Conservation (phyloP, 1,140 invertebrate species). For the Phortica variegata region DNA sequence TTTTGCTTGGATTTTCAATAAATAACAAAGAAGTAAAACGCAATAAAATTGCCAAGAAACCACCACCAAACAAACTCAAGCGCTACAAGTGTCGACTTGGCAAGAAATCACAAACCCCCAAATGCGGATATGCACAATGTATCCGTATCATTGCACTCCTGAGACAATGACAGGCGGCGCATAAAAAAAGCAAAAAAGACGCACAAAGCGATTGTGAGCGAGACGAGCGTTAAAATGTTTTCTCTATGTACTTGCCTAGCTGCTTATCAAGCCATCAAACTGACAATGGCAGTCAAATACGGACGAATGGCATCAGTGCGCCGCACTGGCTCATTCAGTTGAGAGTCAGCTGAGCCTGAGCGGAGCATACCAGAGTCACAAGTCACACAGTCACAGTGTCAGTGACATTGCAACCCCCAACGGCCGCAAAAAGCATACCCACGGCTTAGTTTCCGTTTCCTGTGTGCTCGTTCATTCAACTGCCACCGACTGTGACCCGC, state of each 20-base stretch:
- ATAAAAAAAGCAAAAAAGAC: background rate
- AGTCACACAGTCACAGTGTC: slow-evolving; percentile 33
- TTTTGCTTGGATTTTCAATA: slow-evolving; percentile 35
- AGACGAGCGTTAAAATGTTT: no score
- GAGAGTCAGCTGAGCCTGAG: no score
- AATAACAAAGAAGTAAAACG: slow-evolving; percentile 41
- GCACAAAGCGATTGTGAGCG: background rate
- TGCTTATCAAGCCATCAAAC: slow-evolving; percentile 52
- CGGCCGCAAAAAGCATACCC: background rate
- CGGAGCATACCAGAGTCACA: no score
- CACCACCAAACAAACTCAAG: slow-evolving; percentile 8
- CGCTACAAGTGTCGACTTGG: slow-evolving; percentile 1
- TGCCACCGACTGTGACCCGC: background rate
- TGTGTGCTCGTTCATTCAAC: no score
- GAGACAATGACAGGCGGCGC: background rate
- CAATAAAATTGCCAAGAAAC: slow-evolving; percentile 46
- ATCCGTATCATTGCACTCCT: slow-evolving; percentile 1
- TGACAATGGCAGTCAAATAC: slow-evolving; percentile 33
- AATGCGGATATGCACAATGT: background rate
- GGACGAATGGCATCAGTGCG: no score
- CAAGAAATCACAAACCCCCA: slow-evolving; percentile 6
- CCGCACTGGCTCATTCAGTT: slow-evolving; percentile 30
- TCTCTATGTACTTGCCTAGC: slow-evolving; percentile 13
- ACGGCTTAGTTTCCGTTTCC: no score
- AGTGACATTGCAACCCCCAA: slow-evolving; percentile 25